phyloP scores from a whole-genome alignment of 2,113 vertebrate genomes.

The Pavo muticus region DNA sequence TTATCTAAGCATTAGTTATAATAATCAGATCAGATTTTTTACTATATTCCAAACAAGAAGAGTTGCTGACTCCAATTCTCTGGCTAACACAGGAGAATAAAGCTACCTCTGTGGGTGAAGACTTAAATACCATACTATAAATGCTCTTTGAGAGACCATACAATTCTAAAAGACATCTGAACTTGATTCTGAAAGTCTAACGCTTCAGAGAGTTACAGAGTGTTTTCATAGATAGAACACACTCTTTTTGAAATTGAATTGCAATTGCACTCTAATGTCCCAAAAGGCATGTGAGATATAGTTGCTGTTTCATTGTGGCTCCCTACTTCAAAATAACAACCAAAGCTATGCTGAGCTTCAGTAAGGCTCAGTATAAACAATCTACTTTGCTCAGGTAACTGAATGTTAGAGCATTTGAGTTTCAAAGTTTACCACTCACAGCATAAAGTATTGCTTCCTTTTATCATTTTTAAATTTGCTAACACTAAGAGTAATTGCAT shows the following conservation, averaged over 20 bases:
- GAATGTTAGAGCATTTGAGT: background rate
- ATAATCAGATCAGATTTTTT: background rate
- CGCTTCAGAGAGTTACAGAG: background rate
- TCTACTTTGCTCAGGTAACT: background rate
- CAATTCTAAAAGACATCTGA: background rate
- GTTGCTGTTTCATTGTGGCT: background rate
- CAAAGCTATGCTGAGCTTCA: background rate
- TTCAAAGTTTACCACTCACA: conserved; percentile 14
- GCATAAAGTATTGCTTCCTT: conserved; percentile 56
- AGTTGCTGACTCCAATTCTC: background rate
- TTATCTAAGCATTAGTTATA: background rate
- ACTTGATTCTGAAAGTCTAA: background rate
- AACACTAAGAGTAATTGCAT: conserved; percentile 40
- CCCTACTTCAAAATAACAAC: background rate
- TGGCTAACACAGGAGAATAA: background rate
- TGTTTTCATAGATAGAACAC: background rate
- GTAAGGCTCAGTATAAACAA: background rate
- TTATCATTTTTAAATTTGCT: conserved; percentile 50
- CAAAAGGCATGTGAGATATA: background rate
- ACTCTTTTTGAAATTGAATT: background rate
- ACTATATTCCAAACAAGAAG: background rate
- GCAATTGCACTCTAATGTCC: background rate
- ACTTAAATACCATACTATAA: background rate
- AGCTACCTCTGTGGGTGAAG: background rate
- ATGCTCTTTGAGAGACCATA: background rate